These are phyloP conservation scores for Eudasyphora cyanicolor DNA, from an alignment of 2,888 invertebrate species.

Conservation along the genomic window DNA sequence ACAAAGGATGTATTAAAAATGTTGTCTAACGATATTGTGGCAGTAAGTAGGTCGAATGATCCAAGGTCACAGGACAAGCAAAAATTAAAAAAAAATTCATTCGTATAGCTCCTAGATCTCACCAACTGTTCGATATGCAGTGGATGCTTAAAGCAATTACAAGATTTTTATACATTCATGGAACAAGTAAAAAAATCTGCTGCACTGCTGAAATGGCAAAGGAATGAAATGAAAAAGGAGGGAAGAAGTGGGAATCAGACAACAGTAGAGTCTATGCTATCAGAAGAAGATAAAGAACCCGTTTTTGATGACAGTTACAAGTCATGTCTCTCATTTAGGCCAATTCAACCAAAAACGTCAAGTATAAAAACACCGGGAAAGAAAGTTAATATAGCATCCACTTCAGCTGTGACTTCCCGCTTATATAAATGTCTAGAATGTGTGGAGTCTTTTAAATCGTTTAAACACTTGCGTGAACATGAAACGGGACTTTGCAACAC, in stretches of 20 bases:
- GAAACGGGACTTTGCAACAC: constrained; percentile 51
- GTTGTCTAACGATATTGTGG: constrained; percentile 36
- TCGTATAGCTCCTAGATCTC: constrained; percentile 35
- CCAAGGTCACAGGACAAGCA: not conserved
- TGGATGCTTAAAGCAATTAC: constrained; percentile 43
- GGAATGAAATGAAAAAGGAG: constrained; percentile 41
- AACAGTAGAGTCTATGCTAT: not conserved
- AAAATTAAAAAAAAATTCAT: not conserved
- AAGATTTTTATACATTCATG: constrained; percentile 53
- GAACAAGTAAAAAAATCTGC: constrained; percentile 47
- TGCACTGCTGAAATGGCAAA: not conserved
- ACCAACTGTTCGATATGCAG: constrained; percentile 42
- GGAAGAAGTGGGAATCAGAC: constrained; percentile 24
- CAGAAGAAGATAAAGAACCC: not conserved
- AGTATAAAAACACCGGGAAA: not conserved
- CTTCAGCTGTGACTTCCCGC: constrained; percentile 3
- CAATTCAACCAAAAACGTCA: constrained; percentile 41
- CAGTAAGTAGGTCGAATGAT: constrained; percentile 36
- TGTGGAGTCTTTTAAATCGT: constrained; percentile 62
- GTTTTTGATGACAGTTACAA: not conserved
- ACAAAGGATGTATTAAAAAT: constrained; percentile 47
- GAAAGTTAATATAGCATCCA: not conserved
- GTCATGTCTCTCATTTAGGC: not conserved
- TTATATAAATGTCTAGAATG: constrained; percentile 69
- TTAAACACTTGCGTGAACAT: constrained; percentile 66